Base-by-base conservation (phyloP, 2,888 invertebrate genomes). In the Pseudococcus viburni region DNA sequence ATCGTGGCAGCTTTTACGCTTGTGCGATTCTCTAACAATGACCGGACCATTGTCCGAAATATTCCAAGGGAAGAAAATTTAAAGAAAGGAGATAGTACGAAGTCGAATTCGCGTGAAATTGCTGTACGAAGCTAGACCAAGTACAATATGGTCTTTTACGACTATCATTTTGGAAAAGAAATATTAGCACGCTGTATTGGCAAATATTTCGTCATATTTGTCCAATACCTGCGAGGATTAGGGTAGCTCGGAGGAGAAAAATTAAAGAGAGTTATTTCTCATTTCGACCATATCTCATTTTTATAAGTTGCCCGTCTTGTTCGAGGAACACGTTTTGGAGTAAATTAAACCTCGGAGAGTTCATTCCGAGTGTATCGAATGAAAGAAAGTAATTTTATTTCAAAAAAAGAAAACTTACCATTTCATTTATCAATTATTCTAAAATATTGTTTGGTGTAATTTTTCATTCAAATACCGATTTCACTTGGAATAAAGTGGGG, bases 71-170 rank as follows among this genome's bases (percentile, higher is more conserved):
- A 9, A 73, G 12, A 33, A 0, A 73, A 73, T 33, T 9, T 15
- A 73, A 73, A 73, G 68, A 73, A 64, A 22, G 68, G 68, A 68
- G 26, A 26, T 22, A 6, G 8, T 68, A 68, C 26, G 33, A 6
- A 73, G 68, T 33, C 33, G 68, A 73, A 33, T 33, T 73, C 33
- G 68, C 68, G 68, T 73, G 33, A 73, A 73, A 73, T 73, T 33
- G 33, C 68, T n/a, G 12, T 1, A 33, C 26, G 26, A 64, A 73
- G 33, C 68, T n/a, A 7, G 26, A 33, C 26, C 1, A 64, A 73
- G 9, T 33, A 33, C 68, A 73, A 73, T 73, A 33, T 33, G 26
- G 26, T 1, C 26, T 73, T 33, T 26, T 33, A 5, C 59, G 59
- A 19, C 26, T 12, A 15, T 15, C 26, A 73, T 33, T 5, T 12